Conservation (phyloP, 2,797 vertebrate genomes). For the Sebastes glaucus region DNA sequence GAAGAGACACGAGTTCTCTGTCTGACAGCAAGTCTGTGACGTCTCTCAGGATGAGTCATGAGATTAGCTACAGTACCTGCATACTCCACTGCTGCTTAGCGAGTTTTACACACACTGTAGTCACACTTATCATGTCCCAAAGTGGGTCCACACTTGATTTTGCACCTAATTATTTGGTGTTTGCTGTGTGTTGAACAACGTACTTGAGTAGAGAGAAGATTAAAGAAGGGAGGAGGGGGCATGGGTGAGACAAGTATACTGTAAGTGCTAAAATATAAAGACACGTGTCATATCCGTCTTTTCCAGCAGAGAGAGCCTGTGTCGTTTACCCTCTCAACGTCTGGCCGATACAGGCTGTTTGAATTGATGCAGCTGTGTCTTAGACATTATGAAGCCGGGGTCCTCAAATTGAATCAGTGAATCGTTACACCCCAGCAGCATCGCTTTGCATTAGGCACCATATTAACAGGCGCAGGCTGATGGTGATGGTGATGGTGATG, state of each 20-base stretch:
- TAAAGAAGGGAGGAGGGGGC: neutral
- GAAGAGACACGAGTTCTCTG: slow-evolving; percentile 9
- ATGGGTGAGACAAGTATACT: neutral
- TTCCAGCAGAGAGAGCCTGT: neutral
- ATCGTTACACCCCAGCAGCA: slow-evolving; percentile 36
- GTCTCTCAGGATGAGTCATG: slow-evolving; percentile 48
- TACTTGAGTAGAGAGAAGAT: neutral
- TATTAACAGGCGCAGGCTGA: slow-evolving; percentile 25
- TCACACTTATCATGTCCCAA: slow-evolving; percentile 7
- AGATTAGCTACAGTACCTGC: slow-evolving; percentile 48
- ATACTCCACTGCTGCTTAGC: slow-evolving; percentile 22
- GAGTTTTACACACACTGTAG: slow-evolving; percentile 18
- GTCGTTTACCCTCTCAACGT: neutral
- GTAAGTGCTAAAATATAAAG: neutral
- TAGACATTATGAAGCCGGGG: slow-evolving; percentile 21
- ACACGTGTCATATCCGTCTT: neutral
- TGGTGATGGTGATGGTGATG: slow-evolving; percentile 9
- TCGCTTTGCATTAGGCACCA: slow-evolving; percentile 32
- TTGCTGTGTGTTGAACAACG: neutral
- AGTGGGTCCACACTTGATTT: slow-evolving; percentile 17
- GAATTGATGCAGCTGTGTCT: slow-evolving; percentile 27
- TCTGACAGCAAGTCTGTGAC: slow-evolving; percentile 41
- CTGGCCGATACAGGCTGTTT: neutral
- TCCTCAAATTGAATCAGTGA: slow-evolving; percentile 44
- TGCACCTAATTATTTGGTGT: slow-evolving; percentile 12